Evolutionary conservation across 2,113 vertebrate species (phyloP), one percentile per base, ranked within the genome.

Genomic region (Plotosus lineatus): DNA sequence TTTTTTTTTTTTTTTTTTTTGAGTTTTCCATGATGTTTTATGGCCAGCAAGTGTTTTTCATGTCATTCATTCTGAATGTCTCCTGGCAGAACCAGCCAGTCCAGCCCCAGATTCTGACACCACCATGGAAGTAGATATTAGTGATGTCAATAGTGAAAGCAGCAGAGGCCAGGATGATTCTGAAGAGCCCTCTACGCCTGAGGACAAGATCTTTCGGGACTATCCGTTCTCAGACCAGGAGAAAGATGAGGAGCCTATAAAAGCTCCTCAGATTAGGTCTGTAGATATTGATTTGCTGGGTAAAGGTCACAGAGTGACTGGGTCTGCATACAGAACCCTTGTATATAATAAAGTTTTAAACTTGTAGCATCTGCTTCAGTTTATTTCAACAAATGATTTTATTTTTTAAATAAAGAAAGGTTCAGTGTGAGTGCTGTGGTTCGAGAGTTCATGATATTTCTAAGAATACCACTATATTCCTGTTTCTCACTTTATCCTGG

Each of bases 81-180:
- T 73, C 21, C 2, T 40, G 11, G 61, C 83, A 99, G 97, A 99
- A 87, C 97, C 96, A 65, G 94, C 95, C 61, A 98, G 95, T 83
- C 92, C 95, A 17, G 96, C 95, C 14, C 94, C 95, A 61, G 97
- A 98, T 88, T 92, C 95, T 15, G 97, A 98, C 87, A 95, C 95
- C 53, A 95, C 96, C n/a, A 97, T 99, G 96, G 97, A 98, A 85
- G 96, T 97, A 77, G 97, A 98, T 88, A 97, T 91, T 77, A 93
- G 91, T 61, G 97, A 98, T 77, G 91, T 96, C 88, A 93, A 92
- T 80, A 94, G 92, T 74, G 96, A 98, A 21, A 90, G 94, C 28
- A 90, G 94, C 82, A 90, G 96, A 79, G 90, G 94, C 77, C 89
- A 97, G 81, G 97, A 99, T 51, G 96, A 99, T 89, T 86, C 90